Percentiles rank a stretch among this genome's conserved stretches.
Conservation (phyloP, 37 sponge, comb jelly and placozoan species). For the Halisarca cf. caerulea region DNA sequence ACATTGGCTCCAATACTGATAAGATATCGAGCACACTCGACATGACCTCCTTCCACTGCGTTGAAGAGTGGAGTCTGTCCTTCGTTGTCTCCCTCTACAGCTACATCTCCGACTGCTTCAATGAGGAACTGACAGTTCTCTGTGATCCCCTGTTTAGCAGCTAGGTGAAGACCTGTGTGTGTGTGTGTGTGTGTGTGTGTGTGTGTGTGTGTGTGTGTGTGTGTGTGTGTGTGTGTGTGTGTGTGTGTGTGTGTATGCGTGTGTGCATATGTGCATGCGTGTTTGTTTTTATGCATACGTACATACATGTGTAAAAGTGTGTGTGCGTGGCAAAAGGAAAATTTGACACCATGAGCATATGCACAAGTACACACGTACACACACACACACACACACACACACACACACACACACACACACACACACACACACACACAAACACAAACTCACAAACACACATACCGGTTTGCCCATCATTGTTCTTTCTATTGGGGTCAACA, state of each 20-base stretch:
- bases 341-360: too few relatives aligned
- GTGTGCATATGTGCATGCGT: not conserved
- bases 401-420: constrained; percentile 26
- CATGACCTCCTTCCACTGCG: constrained; percentile 52
- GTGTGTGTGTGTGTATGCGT: not conserved
- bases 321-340: not conserved
- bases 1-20: constrained; percentile 54
- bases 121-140: constrained; percentile 73
- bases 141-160: constrained; percentile 50
- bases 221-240: constrained; percentile 17
- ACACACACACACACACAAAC: not conserved
- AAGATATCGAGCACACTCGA: constrained; percentile 63
- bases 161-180: constrained; percentile 64
- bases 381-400: constrained; percentile 25
- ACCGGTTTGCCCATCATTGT: constrained; percentile 53
- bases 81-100: constrained; percentile 42
- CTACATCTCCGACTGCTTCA: constrained; percentile 56
- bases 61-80: constrained; percentile 82
- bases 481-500: constrained; percentile 62
- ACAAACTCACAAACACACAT: not conserved
- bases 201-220: constrained; percentile 10
- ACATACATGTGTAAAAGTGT: too few relatives aligned
- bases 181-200: constrained; percentile 16
- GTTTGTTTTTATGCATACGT: too few relatives aligned
- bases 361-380: not conserved